Percentiles rank a stretch among this genome's conserved stretches.
Evolutionary conservation across 2,113 vertebrate genomes (phyloP).

Genomic region (Phocoena phocoena): DNA sequence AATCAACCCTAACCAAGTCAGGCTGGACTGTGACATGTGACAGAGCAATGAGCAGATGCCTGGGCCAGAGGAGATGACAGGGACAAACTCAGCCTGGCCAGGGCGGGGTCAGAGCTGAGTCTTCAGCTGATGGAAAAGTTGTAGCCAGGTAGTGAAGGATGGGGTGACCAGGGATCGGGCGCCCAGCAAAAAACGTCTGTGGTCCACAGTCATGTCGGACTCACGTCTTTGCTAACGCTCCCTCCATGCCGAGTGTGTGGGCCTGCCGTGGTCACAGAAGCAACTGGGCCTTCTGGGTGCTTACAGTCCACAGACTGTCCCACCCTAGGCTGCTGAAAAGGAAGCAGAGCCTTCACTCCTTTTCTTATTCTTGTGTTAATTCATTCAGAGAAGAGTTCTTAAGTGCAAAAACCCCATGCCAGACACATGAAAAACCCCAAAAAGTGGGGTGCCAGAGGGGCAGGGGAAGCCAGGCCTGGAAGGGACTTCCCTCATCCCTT

Average conservation of each 20-base stretch:
- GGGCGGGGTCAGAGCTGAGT: not conserved
- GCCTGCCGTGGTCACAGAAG: not conserved
- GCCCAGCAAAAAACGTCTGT: not conserved
- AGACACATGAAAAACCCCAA: not conserved
- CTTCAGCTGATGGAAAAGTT: not conserved
- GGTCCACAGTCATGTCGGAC: fast-evolving
- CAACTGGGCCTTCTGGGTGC: not conserved
- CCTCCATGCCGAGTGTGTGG: not conserved
- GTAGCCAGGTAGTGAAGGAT: not conserved
- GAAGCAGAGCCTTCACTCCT: not conserved
- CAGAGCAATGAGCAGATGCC: not conserved
- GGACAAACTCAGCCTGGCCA: not conserved
- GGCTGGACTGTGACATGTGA: not conserved
- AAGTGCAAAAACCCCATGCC: not conserved
- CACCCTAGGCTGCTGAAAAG: not conserved
- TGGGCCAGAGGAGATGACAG: no score
- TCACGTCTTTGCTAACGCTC: not conserved
- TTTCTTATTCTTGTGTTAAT: not conserved
- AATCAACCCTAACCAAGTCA: not conserved
- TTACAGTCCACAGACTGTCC: not conserved
- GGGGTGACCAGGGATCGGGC: not conserved
- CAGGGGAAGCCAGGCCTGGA: not conserved
- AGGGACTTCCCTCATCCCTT: not conserved
- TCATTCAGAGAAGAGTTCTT: not conserved
- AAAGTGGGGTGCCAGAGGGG: not conserved